A percentile compares a stretch with the other conserved stretches of the same genome.
These are phyloP conservation scores for Podotricha telesiphe DNA, from an alignment of 2,888 invertebrate genomes.

Conservation along the genomic window DNA sequence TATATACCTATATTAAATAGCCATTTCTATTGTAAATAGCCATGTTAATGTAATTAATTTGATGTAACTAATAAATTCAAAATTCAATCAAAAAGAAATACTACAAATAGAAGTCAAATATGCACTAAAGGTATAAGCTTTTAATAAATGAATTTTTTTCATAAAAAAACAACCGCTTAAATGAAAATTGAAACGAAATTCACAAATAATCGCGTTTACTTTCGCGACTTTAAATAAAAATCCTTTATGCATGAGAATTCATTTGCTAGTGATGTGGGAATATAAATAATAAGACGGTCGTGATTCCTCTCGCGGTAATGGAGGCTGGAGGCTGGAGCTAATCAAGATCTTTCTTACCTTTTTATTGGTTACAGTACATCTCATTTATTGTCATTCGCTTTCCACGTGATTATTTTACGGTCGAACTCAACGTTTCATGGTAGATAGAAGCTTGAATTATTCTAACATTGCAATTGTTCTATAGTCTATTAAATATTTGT, in stretches of 20 bases:
- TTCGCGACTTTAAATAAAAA: conserved; percentile 14
- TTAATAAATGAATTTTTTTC: too few species aligned
- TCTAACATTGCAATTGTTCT: conserved; percentile 8
- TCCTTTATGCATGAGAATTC: conserved; percentile 61
- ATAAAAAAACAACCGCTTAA: not conserved
- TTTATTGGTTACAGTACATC: conserved; percentile 65
- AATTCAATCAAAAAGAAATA: too few species aligned
- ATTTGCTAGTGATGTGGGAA: conserved; percentile 66
- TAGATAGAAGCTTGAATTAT: conserved; percentile 12
- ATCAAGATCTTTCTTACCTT: conserved; percentile 73
- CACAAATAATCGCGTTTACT: not conserved
- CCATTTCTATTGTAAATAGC: too few species aligned
- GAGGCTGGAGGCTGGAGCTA: conserved; percentile 69
- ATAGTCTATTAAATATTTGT: not conserved
- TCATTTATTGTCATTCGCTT: conserved; percentile 51
- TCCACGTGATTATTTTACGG: conserved; percentile 30
- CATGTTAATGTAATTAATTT: too few species aligned
- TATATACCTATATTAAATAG: too few species aligned
- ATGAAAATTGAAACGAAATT: not conserved
- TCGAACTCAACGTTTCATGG: conserved; percentile 1
- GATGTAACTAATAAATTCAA: too few species aligned
- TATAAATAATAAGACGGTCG: conserved; percentile 81
- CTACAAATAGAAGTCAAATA: too few species aligned
- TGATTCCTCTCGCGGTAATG: conserved; percentile 81
- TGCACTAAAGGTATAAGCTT: too few species aligned